Evolutionary conservation across 2,888 invertebrate species (phyloP).

Genomic region (Hedya salicella): DNA sequence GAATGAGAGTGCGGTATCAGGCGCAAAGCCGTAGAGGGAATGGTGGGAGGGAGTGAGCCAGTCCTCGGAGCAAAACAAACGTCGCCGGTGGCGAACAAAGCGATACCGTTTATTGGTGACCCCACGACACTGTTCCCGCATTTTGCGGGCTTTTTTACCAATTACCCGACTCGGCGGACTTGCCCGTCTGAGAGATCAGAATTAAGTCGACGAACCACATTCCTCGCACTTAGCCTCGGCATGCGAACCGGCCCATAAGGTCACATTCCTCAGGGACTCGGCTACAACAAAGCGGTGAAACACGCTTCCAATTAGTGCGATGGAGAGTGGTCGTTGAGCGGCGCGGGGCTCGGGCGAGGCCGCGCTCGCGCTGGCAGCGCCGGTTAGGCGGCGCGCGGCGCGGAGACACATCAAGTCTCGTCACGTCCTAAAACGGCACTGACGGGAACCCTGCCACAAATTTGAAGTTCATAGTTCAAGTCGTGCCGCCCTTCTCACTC

Average conservation of each 20-base stretch:
- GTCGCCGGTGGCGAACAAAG: conserved; percentile 31
- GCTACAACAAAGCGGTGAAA: conserved; percentile 1
- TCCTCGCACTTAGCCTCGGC: conserved; percentile 14
- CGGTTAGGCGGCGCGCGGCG: too few relatives aligned
- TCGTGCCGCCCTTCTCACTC: too few relatives aligned
- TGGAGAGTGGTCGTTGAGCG: not conserved
- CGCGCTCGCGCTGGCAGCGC: not conserved
- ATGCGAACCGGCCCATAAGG: conserved; percentile 16
- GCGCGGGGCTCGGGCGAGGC: too few relatives aligned
- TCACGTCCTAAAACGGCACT: not conserved
- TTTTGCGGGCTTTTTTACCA: conserved; percentile 8
- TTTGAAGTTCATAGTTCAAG: too few relatives aligned
- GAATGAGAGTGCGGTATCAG: not conserved
- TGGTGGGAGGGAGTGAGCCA: not conserved
- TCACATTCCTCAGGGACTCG: conserved; percentile 23
- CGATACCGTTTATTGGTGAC: conserved; percentile 28
- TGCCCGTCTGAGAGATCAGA: not conserved
- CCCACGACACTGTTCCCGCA: conserved; percentile 19
- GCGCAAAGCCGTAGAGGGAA: not conserved
- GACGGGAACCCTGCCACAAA: too few relatives aligned
- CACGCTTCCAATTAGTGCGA: conserved; percentile 15
- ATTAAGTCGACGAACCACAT: conserved; percentile 24
- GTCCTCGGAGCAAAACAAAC: conserved; percentile 21
- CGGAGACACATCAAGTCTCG: conserved; percentile 4
- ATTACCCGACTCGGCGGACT: conserved; percentile 10